These are phyloP conservation scores for Paralichthys olivaceus DNA, from an alignment of 2,113 vertebrate species.

Conservation along the genomic window DNA sequence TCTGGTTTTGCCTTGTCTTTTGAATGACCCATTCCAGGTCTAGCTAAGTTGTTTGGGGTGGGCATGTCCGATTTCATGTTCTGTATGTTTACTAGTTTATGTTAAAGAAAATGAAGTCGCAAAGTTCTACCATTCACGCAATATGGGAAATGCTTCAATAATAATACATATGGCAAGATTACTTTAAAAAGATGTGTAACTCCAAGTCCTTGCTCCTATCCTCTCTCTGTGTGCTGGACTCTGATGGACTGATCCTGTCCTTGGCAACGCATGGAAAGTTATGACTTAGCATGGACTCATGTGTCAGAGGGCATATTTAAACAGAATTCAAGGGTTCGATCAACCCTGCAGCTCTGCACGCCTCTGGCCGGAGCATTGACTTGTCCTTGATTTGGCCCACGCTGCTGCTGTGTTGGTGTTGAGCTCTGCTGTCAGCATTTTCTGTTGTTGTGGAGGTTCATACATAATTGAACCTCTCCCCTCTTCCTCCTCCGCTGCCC, in stretches of 20 bases:
- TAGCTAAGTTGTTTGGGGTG: too few relatives aligned
- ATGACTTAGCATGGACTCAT: slow-evolving; percentile 47
- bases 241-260: slow-evolving; percentile 23
- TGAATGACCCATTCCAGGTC: too few relatives aligned
- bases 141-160: too few relatives aligned
- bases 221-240: slow-evolving; percentile 6
- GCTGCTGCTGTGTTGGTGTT: slow-evolving; percentile 26
- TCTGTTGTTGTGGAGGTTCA: slow-evolving; percentile 63
- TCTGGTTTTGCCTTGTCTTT: too few relatives aligned
- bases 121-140: too few relatives aligned
- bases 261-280: slow-evolving; percentile 43
- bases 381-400: slow-evolving; percentile 54
- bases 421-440: slow-evolving; percentile 74
- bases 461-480: slow-evolving; percentile 66
- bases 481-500: slow-evolving; percentile 30
- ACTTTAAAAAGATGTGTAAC: neutral
- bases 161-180: too few relatives aligned
- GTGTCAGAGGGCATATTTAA: slow-evolving; percentile 56
- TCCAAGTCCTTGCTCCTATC: neutral
- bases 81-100: too few relatives aligned
- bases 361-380: neutral
- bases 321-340: slow-evolving; percentile 51
- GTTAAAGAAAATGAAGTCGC: too few relatives aligned
- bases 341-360: slow-evolving; percentile 33
- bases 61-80: too few relatives aligned